Evolutionary conservation across 2,797 vertebrate species (phyloP), one percentile per base, ranked within the genome.

Genomic region (Falco rusticolus): DNA sequence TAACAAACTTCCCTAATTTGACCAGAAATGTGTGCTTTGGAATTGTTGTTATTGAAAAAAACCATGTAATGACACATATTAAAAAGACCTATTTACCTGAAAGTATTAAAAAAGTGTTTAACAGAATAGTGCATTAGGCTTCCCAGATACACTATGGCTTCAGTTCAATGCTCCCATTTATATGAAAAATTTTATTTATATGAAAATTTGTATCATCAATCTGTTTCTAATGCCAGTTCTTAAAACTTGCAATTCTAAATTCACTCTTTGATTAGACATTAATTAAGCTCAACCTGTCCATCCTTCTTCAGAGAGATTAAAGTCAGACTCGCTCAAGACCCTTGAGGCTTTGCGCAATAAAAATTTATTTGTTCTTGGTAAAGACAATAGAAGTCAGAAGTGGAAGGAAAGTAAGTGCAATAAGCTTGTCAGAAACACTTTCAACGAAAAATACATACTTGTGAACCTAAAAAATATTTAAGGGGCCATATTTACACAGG

Each of bases 281-380:
- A 89, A 87, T 80, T 95, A 85, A 93, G 68, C 34, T 77, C 56
- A 83, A 96, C 86, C 60, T 89, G 79, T 41, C 74, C 89, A 60
- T 82, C 70, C 63, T 87, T 88, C 89, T 93, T 91, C 50, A 63
- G 86, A 74, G 59, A 88, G 43, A 94, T 69, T 94, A 50, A 92
- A 95, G 65, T 65, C 68, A 85, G 48, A 84, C 75, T 77, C 65
- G 25, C 57, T 25, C 61, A 85, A 93, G 71, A 85, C 47, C 81
- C 81, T 17, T n/a, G 56, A 94, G 75, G 24, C 39, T 83, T 72
- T 74, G 45, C 47, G 37, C n/a, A 84, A 72, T 76, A 82, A 45
- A 45, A 45, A 50, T 61, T 57, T 54, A 76, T 47, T 88, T 80
- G 53, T 48, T 87, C 50, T 76, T 57, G 22, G 50, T 68, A 79